Percentiles rank a stretch among this genome's conserved stretches.
phyloP scores from a whole-genome alignment of 2,113 vertebrate genomes.

The Sakesphorus luctuosus region DNA sequence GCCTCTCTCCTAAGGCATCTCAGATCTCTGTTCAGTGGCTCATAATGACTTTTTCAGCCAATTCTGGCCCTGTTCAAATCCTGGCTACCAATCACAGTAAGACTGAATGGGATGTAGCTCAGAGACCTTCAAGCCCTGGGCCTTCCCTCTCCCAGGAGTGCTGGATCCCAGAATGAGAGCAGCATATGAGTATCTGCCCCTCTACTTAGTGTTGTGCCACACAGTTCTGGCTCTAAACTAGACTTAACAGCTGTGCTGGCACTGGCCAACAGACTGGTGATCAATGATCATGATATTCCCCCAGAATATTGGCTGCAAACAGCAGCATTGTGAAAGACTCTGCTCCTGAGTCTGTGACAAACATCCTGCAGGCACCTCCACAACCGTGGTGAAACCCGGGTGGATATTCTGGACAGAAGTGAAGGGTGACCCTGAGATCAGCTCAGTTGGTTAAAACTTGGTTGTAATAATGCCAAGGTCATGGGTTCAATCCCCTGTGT shows the following conservation, averaged over 20 bases:
- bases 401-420: not conserved
- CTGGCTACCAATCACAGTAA: not conserved
- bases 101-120: not conserved
- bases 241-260: not conserved
- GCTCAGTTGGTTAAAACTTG: too few species aligned
- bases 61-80: not conserved
- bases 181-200: not conserved
- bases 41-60: not conserved
- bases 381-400: accelerated
- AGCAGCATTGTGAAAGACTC: not conserved
- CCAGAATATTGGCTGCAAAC: not conserved
- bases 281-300: not conserved
- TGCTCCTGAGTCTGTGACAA: not conserved
- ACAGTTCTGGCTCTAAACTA: not conserved
- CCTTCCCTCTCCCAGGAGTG: not conserved
- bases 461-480: too few species aligned
- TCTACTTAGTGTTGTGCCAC: not conserved
- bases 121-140: not conserved
- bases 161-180: not conserved
- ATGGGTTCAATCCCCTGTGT: too few species aligned
- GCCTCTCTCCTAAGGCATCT: not conserved
- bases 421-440: not conserved
- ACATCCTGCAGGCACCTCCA: not conserved
- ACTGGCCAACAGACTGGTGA: not conserved
- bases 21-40: not conserved